phyloP scores from a whole-genome alignment of 1,140 invertebrate species.

The Eumaeus atala region DNA sequence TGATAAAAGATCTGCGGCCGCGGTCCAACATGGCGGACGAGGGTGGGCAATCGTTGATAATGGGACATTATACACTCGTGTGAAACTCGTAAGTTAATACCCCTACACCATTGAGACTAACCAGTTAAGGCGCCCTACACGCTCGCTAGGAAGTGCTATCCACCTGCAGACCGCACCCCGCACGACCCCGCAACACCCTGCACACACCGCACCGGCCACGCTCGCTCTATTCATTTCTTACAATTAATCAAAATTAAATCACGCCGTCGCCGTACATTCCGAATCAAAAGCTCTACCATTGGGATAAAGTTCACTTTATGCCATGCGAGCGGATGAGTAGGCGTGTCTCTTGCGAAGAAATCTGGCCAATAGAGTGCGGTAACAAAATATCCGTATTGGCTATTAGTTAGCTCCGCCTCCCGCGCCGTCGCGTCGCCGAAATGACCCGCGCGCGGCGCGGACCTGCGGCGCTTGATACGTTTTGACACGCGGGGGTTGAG shows the following conservation, averaged over 20 bases:
- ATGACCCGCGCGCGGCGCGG: conserved; percentile 18
- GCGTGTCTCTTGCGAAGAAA: conserved; percentile 65
- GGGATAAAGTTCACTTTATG: conserved; percentile 33
- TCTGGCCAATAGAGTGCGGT: conserved; percentile 75
- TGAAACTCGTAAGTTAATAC: conserved; percentile 37
- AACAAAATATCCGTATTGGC: conserved; percentile 75
- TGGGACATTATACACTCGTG: conserved; percentile 45
- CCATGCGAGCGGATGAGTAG: conserved; percentile 30
- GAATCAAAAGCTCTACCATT: conserved; percentile 29
- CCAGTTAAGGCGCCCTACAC: conserved; percentile 31
- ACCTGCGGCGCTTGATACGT: conserved; percentile 24
- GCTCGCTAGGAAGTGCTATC: conserved; percentile 27
- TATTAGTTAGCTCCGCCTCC: conserved; percentile 70
- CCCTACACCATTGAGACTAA: conserved; percentile 30
- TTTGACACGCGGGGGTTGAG: conserved; percentile 5
- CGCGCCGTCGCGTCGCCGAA: conserved; percentile 14
- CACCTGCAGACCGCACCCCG: conserved; percentile 32
- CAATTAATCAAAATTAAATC: conserved; percentile 72
- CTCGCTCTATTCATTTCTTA: conserved; percentile 57
- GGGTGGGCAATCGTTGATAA: conserved; percentile 34
- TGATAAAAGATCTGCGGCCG: conserved; percentile 7
- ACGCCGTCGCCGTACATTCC: conserved; percentile 23
- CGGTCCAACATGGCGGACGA: conserved; percentile 22
- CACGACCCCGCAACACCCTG: conserved; percentile 19
- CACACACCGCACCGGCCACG: conserved; percentile 20